Evolutionary conservation across 2,888 invertebrate genomes (phyloP), one percentile per base, ranked within the genome.

Genomic region (Parnassius apollo): DNA sequence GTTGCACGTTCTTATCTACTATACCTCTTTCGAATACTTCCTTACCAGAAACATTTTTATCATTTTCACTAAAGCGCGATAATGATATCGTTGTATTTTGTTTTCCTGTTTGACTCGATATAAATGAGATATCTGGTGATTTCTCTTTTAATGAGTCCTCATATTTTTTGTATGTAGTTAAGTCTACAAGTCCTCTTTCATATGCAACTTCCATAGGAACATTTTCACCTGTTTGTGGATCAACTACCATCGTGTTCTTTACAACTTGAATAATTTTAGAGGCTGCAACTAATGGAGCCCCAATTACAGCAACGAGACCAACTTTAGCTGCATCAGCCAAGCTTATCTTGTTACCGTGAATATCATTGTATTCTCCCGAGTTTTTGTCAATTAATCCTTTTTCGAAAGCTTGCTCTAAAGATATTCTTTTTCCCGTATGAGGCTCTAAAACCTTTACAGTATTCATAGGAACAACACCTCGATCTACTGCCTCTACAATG

Each of bases 131-230:
- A 58, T 85, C 85, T 3, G 86, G 84, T 9, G 88, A 78, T 65
- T 71, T 82, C 58, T 86, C 86, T 62, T 85, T 80, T 51, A 86
- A 76, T 9, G 92, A 91, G 55, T 91, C 89, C 69, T 93, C 92
- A 66, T 93, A 91, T 71, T 90, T 91, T 69, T 87, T 86, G 65
- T 90, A 92, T 10, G 93, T 93, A 65, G 91, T 76, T 61, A 87
- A 76, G 75, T 93, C 95, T 63, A 97, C 95, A 65, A 95, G 83
- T 9, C 96, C 97, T 66, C 95, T 93, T 77, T 95, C 94, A 69
- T 96, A 94, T 2, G 98, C 98, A 59, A 96, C 95, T 82, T 96
- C 95, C 71, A 96, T 93, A 1, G 96, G 96, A 69, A 97, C 92
- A 76, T 95, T 94, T 78, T 96, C 94, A 2, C 96, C 97, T 1